These are phyloP conservation scores for Drosophila saltans DNA, from an alignment of 1,140 invertebrate genomes.

Conservation along the genomic window DNA sequence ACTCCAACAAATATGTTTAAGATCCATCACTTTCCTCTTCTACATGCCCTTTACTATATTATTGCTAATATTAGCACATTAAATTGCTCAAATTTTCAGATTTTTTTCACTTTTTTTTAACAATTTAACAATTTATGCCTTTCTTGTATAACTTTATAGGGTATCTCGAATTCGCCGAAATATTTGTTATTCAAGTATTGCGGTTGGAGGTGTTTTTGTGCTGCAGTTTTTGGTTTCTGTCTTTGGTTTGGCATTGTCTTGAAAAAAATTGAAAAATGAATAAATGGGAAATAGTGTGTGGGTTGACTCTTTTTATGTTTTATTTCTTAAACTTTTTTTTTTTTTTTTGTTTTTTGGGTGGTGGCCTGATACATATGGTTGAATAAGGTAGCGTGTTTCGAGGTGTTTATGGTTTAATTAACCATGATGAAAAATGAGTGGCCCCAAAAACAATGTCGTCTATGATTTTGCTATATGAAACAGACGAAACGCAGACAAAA, in stretches of 20 bases:
- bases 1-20: not conserved
- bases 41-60: too few relatives aligned
- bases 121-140: too few relatives aligned
- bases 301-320: conserved; percentile 27
- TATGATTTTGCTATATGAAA: conserved; percentile 1
- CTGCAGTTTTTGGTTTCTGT: conserved; percentile 65
- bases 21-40: not conserved
- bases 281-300: conserved; percentile 59
- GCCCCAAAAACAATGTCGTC: conserved; percentile 21
- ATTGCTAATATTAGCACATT: too few relatives aligned
- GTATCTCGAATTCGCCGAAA: not conserved
- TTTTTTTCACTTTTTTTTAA: too few relatives aligned
- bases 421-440: conserved; percentile 70
- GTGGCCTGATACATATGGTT: conserved; percentile 42
- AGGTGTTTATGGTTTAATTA: conserved; percentile 79
- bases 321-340: not conserved
- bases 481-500: conserved; percentile 11
- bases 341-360: conserved; percentile 49
- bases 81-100: too few relatives aligned
- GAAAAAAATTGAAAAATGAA: conserved; percentile 31
- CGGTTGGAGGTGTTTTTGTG: conserved; percentile 64
- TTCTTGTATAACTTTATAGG: not conserved
- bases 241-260: conserved; percentile 72
- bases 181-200: not conserved
- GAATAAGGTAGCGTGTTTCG: conserved; percentile 72